Evolutionary conservation across 2,113 vertebrate species (phyloP), one percentile per base, ranked within the genome.

Genomic region (Indicator maculatus): DNA sequence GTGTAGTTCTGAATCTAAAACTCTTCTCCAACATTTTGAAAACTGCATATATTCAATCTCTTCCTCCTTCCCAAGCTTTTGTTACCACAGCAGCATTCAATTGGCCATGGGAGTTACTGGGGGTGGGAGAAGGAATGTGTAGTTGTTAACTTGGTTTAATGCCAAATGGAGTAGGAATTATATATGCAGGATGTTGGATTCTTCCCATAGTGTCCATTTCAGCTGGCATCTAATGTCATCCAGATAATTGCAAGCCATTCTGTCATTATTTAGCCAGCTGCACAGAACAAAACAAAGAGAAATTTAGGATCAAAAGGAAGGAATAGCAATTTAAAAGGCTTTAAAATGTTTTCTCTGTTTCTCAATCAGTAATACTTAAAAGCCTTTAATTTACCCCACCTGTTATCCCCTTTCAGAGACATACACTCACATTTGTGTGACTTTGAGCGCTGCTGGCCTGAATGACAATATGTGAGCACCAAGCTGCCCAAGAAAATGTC

Each of bases 171-270:
- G 93, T 93, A 96, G 95, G 97, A 97, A 98, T 97, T 97, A 96
- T 61, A 96, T 95, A 97, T 96, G 95, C 96, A 97, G 93, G 89
- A 96, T 94, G 85, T 93, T 95, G 84, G 91, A 65, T 94, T 96
- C 94, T 97, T 97, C 95, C 92, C 97, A 97, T 97, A 98, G 97
- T 97, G 98, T 98, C 97, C 98, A 97, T 98, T 98, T 98, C 98
- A 98, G 96, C 97, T 97, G 97, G 96, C 87, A 88, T 95, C 96
- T 97, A 95, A 97, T 97, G 97, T 97, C 96, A 97, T 95, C 91
- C 95, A 93, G 96, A 97, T 98, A 98, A 98, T 98, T 97, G 97
- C 96, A 92, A 96, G 65, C 93, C 88, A 95, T 97, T 96, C 95
- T 97, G 83, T 95, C 96, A 97, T 98, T 95, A 94, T 97, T 97